Evolutionary conservation across 1,140 invertebrate genomes (phyloP), one percentile per base, ranked within the genome.

Genomic region (Macrobrachium rosenbergii): DNA sequence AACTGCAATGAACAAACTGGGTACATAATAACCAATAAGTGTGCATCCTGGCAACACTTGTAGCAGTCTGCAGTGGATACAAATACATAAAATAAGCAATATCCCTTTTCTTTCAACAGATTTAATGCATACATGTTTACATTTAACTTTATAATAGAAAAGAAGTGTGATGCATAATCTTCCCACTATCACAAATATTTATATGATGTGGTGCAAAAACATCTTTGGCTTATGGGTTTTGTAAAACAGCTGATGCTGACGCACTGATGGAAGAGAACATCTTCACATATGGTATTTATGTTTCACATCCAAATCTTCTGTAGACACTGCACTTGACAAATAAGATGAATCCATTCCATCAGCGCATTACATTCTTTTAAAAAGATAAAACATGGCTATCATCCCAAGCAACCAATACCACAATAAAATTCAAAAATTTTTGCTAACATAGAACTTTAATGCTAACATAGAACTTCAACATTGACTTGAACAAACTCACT

Each of bases 1-100:
- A 52, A 52, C 52, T 52, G 52, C 52, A 52, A 52, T 52, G 52
- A 52, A 52, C 52, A 52, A 52, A 52, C 52, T 52, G 52, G 52
- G 52, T 52, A 52, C 52, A 52, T 52, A 52, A 19, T 21, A 79
- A 79, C 21, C 19, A 73, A 86, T 64, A 87, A 80, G 45, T 87
- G 85, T 87, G 79, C 85, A 87, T 72, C 45, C 45, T 87, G 85
- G 78, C 85, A 87, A 87, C 85, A 87, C 85, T 87, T 60, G 85
- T 87, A 69, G 79, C 67, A 63, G 63, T 87, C 85, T 87, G 85
- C 85, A 81, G 78, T 73, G 62, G 82, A 83, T 83, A 83, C 82
- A 83, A 82, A 76, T 76, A 83, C 75, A 83, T 21, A 59, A 82
- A 87, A 87, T 79, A 82, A 87, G 77, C 77, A 81, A 84, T 84